Base-by-base conservation (phyloP, 1,140 invertebrate species). In the Hycleus phaleratus region DNA sequence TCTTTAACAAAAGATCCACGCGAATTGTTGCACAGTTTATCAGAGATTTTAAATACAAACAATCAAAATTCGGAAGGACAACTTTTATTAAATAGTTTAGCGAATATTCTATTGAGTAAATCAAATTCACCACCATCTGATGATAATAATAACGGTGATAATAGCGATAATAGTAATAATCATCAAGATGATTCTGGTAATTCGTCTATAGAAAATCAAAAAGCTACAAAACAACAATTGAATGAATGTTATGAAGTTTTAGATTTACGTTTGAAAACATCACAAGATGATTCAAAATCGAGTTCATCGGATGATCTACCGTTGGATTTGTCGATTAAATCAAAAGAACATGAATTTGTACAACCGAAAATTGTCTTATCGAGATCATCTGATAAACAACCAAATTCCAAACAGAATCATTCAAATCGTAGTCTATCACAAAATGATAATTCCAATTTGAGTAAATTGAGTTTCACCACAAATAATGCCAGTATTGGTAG, bases 271-370 rank as follows among this genome's bases (percentile, higher is more conserved):
- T 46, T 46, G 18, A 53, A 53, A 32, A 53, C 26, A 12, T 11
- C 25, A 7, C 26, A 38, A 3, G 47, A 47, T 1, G 49, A 18
- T 26, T 44, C 59, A 3, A 26, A 40, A 45, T 56, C 57, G 38
- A 46, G 58, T 40, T 5, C 4, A 5, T 32, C 32, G 4, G 32
- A 32, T 3, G 24, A 25, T 25, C 26, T 44, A 52, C 49, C 52
- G 4, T 56, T 62, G 46, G 56, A 62, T 49, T 44, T 62, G 43
- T 62, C 60, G 3, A 55, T 44, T 38, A 62, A 52, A 26, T 49
- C 54, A 11, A 11, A 26, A 12, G 49, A 40, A 38, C 40, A 39
- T 10, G 50, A 50, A 49, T 38, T 52, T 2, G 11, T 49, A 12
- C 39, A 49, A 24, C 49, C 46, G 18, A 58, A 58, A 42, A 42